phyloP scores from a whole-genome alignment of 2,113 vertebrate species.

The Alethe diademata region DNA sequence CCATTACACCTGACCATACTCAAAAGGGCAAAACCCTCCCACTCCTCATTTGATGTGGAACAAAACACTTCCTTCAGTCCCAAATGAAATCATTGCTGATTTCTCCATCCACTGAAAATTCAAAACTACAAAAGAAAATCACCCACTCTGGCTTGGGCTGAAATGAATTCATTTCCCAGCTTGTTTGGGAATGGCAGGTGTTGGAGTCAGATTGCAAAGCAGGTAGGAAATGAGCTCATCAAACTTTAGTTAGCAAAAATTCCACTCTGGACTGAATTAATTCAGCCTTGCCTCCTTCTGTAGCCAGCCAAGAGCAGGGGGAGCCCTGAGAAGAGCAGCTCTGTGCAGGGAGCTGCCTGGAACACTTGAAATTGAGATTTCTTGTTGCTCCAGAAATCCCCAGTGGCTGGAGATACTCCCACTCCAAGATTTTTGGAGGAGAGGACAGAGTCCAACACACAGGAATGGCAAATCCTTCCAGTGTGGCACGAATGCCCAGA shows the following conservation, averaged over 20 bases:
- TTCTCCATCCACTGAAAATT: slow-evolving; percentile 25
- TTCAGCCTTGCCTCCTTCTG: not conserved
- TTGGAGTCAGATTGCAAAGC: slow-evolving; percentile 4
- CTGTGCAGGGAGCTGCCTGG: not conserved
- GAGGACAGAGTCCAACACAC: rapidly evolving
- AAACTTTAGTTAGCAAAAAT: not conserved
- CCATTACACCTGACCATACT: not conserved
- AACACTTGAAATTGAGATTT: not conserved
- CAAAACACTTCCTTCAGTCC: slow-evolving; percentile 10
- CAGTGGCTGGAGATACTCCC: not conserved
- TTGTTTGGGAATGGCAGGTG: slow-evolving; percentile 14
- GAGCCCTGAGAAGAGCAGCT: not conserved
- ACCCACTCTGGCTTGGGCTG: not conserved
- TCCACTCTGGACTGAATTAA: not conserved
- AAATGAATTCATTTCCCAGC: slow-evolving; percentile 30
- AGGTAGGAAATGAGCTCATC: slow-evolving; percentile 43
- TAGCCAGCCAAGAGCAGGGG: not conserved
- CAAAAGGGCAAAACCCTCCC: not conserved
- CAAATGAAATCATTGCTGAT: slow-evolving; percentile 41
- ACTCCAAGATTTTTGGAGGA: not conserved
- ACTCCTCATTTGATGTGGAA: not conserved
- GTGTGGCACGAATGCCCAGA: not conserved
- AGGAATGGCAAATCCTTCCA: not conserved
- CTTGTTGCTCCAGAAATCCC: not conserved
- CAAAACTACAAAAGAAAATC: slow-evolving; percentile 23